Conservation (phyloP, 2,888 invertebrate genomes). For the Lithophane socia region DNA sequence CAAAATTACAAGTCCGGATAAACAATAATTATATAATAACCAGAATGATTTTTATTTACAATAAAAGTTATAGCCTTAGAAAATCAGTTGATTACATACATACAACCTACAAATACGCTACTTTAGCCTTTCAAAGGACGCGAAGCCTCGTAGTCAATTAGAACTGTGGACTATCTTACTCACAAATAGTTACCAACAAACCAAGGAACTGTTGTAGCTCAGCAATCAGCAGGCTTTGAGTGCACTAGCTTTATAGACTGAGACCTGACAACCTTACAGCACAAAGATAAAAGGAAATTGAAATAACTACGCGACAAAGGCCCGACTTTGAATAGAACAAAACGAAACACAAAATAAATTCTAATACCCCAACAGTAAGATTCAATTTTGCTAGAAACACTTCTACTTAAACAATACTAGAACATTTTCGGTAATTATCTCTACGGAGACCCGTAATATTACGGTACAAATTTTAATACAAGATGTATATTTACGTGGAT, state of each 20-base stretch:
- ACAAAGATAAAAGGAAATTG: conserved; percentile 54
- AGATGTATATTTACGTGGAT: conserved; percentile 28
- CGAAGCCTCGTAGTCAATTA: neutral
- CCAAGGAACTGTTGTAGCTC: conserved; percentile 4
- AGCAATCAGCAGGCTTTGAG: conserved; percentile 37
- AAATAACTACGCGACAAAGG: conserved; percentile 50
- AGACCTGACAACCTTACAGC: conserved; percentile 13
- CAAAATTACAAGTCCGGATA: too few species aligned
- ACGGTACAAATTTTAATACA: conserved; percentile 50
- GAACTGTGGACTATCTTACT: neutral
- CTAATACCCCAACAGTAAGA: conserved; percentile 43
- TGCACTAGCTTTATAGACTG: conserved; percentile 5
- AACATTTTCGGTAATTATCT: conserved; percentile 67
- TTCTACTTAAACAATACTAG: conserved; percentile 55
- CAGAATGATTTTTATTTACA: too few species aligned
- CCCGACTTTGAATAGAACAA: conserved; percentile 32
- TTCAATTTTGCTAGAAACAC: conserved; percentile 50
- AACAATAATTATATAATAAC: too few species aligned
- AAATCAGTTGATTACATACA: neutral
- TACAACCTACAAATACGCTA: too few species aligned
- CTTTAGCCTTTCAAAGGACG: neutral
- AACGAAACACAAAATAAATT: conserved; percentile 36
- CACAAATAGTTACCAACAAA: conserved; percentile 20
- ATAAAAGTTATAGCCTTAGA: too few species aligned
- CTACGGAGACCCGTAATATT: conserved; percentile 64